phyloP scores from a whole-genome alignment of 2,113 vertebrate genomes.

The Calidris pygmaea region DNA sequence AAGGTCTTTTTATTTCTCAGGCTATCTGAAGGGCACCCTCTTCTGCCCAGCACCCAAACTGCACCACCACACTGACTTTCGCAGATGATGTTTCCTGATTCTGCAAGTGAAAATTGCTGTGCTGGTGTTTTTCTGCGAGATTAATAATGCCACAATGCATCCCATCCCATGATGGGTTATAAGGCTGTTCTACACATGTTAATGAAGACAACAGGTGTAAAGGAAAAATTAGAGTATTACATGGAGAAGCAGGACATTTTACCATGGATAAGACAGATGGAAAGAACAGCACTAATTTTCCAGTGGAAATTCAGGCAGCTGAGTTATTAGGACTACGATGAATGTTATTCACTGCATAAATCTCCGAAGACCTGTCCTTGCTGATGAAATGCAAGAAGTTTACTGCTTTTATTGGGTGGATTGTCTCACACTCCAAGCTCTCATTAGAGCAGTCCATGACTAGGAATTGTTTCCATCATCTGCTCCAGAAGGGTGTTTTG shows the following conservation, averaged over 20 bases:
- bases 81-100: too few relatives aligned
- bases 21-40: constrained; percentile 37
- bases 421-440: background rate
- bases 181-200: background rate
- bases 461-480: background rate
- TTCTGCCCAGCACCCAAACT: constrained; percentile 13
- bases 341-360: background rate
- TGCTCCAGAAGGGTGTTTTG: background rate
- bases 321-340: background rate
- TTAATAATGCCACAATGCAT: background rate
- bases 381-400: accelerated
- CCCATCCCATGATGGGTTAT: background rate
- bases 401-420: background rate
- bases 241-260: background rate
- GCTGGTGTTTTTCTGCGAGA: background rate
- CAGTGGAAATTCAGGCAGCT: background rate
- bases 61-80: background rate
- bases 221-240: background rate
- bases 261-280: background rate
- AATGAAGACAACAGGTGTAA: background rate
- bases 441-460: background rate
- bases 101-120: background rate
- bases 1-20: background rate
- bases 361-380: background rate
- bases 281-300: background rate